Percentiles rank a stretch among this genome's conserved stretches.
Evolutionary conservation across 2,888 invertebrate genomes (phyloP).

Genomic region (Sarcophaga rosellei): DNA sequence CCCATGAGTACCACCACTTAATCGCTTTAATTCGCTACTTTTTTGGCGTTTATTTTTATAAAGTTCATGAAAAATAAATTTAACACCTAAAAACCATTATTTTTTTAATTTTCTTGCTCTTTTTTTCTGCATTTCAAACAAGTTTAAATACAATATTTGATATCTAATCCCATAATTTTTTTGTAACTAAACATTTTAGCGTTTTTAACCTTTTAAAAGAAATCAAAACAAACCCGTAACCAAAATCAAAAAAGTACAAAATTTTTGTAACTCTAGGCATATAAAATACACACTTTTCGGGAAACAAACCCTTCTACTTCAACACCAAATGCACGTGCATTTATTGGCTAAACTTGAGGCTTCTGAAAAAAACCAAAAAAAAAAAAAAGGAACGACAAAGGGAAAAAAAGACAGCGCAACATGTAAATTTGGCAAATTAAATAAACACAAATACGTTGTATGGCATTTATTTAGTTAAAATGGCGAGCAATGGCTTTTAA

Average conservation of each 20-base stretch:
- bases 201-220: not conserved
- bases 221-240: not conserved
- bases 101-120: not conserved
- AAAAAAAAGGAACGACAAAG: not conserved
- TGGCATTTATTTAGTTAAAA: conserved; percentile 43
- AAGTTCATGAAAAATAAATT: not conserved
- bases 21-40: too few species aligned
- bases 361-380: conserved; percentile 1
- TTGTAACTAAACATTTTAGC: conserved; percentile 23
- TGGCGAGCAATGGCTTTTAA: conserved; percentile 42
- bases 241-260: conserved; percentile 8
- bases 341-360: conserved; percentile 37
- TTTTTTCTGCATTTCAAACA: not conserved
- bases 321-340: conserved; percentile 26
- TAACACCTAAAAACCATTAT: not conserved
- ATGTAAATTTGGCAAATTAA: conserved; percentile 50
- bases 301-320: not conserved
- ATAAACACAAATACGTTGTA: conserved; percentile 48
- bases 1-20: too few species aligned
- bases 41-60: too few species aligned
- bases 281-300: conserved; percentile 34
- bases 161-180: conserved; percentile 57
- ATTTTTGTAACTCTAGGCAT: conserved; percentile 52
- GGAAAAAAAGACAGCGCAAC: not conserved
- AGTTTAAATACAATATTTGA: not conserved